Base-by-base conservation (phyloP, 2,888 invertebrate genomes). In the Scelioninae gen. 1 region DNA sequence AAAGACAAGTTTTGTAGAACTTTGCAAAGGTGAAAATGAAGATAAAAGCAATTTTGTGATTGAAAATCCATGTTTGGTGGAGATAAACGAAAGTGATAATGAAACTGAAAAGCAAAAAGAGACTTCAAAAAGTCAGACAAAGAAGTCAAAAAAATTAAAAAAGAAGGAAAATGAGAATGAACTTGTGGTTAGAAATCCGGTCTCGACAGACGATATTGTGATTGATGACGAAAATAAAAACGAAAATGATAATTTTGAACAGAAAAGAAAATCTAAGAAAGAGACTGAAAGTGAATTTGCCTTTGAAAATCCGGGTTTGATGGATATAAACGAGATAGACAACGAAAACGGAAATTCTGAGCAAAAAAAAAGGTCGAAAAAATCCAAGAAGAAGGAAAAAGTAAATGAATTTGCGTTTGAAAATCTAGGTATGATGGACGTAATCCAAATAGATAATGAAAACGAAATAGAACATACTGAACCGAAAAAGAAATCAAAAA, bases 381-480 rank as follows among this genome's bases (percentile, higher is more conserved):
- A 38, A 43, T 11, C 7, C 0, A 23, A 29, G 5, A 55, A 56
- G 31, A 45, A 43, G n/a, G 16, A 15, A 13, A 8, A 2, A 13
- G 13, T 16, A 0, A 5, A 34, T 11, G 49, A 38, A 16, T 75
- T 55, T 49, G 85, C 80, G 38, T 86, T 84, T 69, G 85, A 84
- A 15, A 40, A 16, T 49, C 23, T 15, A 31, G 0, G 15, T 13
- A 16, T 38, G 56, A 40, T 16, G 56, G 38, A 58, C 15, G 16
- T 10, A 38, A 11, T 1, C 3, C 11, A 49, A 8, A 10, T 23
- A 23, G 5, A 10, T 23, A 29, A 23, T 5, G 49, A 8, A 13
- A 58, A 16, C n/a, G 60, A 60, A 2, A 5, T 38, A 11, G 15
- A 71, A 58, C 16, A 31, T 34, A 11, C 49, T 38, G 8, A 32